Evolutionary conservation across 2,888 invertebrate genomes (phyloP), one percentile per base, ranked within the genome.

Genomic region (Onchidella celtica): DNA sequence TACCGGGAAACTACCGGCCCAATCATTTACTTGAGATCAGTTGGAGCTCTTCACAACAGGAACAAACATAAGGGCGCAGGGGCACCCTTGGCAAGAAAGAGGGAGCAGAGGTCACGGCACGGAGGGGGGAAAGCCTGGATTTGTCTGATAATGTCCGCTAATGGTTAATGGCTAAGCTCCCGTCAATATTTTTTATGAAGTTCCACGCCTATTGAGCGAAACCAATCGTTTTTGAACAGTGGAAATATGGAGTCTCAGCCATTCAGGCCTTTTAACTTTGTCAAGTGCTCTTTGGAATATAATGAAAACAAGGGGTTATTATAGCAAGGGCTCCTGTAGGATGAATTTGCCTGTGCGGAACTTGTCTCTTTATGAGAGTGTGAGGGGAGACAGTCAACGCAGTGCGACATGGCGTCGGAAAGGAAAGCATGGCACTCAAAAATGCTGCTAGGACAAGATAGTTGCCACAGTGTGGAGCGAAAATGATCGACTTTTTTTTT

Each of bases 241-340:
- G 14, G 38, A 32, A 57, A 57, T 32, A 32, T 57, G 72, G 57
- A 57, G 55, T 38, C 24, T 27, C 24, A 6, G 36, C 14, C 38
- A 61, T 27, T 61, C 74, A 74, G 61, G 57, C 24, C 27, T 74
- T 61, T 74, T 74, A 74, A 74, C 74, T 74, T 61, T 6, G 2
- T 74, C 24, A 61, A 74, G 74, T 61, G 61, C 38, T 34, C 38
- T 17, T 38, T 74, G 21, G 24, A 36, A 61, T 3, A 74, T 38
- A 74, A 74, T 74, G 2, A 34, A 74, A 70, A 70, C 3, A 17
- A 21, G 61, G 29, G 69, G 69, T 36, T 38, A 74, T 74, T 74
- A 74, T 14, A 59, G 74, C 34, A 34, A 72, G 72, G 9, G 57
- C 11, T 32, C 57, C 38, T 57, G 32, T 55, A 11, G 34, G 34